Conservation (phyloP, 2,888 invertebrate species). For the Branchipolynoe longqiensis region DNA sequence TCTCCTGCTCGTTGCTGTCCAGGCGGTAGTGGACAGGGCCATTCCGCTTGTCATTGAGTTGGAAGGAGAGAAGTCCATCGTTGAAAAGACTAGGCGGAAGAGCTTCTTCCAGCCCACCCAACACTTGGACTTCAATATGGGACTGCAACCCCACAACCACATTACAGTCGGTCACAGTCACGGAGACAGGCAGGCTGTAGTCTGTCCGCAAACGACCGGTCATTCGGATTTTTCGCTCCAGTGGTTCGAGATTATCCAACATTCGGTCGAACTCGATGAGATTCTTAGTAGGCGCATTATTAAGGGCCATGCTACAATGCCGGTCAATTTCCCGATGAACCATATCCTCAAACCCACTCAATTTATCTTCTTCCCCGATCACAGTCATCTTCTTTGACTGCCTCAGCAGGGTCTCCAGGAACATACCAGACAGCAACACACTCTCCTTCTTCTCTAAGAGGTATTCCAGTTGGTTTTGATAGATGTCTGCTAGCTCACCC, state of each 20-base stretch:
- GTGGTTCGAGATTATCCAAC: background rate
- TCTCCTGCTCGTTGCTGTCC: background rate
- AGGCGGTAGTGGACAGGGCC: background rate
- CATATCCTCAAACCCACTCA: slow-evolving; percentile 39
- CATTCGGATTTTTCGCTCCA: slow-evolving; percentile 6
- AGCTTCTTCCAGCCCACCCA: background rate
- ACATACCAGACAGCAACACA: slow-evolving; percentile 19
- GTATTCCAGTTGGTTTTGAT: background rate
- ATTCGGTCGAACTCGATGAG: slow-evolving; percentile 43
- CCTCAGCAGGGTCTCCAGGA: slow-evolving; percentile 17
- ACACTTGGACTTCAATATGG: background rate
- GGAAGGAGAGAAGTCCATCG: background rate
- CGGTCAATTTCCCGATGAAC: slow-evolving; percentile 5
- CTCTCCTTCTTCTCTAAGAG: slow-evolving; percentile 27
- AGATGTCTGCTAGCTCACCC: slow-evolving; percentile 1
- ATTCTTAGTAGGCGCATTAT: background rate
- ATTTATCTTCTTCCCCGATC: background rate
- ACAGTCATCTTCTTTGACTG: slow-evolving; percentile 21
- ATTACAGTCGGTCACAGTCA: background rate
- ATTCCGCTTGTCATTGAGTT: background rate
- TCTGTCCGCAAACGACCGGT: background rate
- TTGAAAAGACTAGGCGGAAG: background rate
- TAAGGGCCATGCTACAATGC: slow-evolving; percentile 5
- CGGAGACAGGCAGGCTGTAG: background rate
- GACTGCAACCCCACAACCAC: background rate